Evolutionary conservation across 2,113 vertebrate genomes (phyloP).

Genomic region (Tichodroma muraria): DNA sequence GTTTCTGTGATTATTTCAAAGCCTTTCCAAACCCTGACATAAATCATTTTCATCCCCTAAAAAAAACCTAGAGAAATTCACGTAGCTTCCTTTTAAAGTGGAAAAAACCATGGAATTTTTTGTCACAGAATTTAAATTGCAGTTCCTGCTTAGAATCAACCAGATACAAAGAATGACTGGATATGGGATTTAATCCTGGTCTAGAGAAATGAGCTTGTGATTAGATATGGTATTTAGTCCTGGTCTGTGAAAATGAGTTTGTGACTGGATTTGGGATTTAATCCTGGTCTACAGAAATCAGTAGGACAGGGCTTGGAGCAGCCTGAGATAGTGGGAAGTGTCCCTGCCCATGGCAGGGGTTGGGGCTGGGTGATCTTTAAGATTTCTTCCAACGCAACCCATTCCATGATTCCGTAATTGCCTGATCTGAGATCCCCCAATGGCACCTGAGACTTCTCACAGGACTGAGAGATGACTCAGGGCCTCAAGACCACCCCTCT

Average conservation of each 20-base stretch:
- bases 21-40: neutral
- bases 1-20: neutral
- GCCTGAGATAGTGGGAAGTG: rapidly evolving
- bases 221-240: too few species aligned
- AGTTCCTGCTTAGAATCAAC: neutral
- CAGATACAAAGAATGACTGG: neutral
- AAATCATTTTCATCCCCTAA: neutral
- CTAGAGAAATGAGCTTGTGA: too few species aligned
- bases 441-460: neutral
- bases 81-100: neutral
- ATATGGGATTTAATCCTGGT: neutral
- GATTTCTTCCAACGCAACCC: neutral
- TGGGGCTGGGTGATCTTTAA: neutral
- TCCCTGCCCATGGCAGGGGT: neutral
- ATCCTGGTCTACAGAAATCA: neutral
- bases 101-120: neutral
- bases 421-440: neutral
- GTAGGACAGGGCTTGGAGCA: neutral
- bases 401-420: neutral
- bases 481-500: too few species aligned
- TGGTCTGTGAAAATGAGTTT: neutral
- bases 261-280: neutral
- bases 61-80: neutral
- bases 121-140: neutral
- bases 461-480: neutral